A percentile compares a stretch with the other conserved stretches of the same genome.
phyloP scores from a whole-genome alignment of 2,888 invertebrate species.

The Atherix ibis region DNA sequence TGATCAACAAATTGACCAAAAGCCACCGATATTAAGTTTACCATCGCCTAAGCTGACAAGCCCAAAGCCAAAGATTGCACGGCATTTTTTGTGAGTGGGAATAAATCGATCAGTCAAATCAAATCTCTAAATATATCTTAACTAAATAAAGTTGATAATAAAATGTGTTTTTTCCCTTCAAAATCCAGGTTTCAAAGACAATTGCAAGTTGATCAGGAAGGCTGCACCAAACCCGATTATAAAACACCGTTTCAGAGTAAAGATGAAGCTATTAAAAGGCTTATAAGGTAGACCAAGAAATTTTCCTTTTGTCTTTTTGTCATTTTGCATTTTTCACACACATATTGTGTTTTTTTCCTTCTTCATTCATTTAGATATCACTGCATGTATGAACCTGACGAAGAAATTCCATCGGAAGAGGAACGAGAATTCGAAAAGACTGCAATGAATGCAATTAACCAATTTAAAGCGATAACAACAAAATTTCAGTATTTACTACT shows the following conservation, averaged over 20 bases:
- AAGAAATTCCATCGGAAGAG: conserved; percentile 48
- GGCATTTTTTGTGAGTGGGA: conserved; percentile 36
- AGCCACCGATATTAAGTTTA: not conserved
- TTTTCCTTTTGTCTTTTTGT: conserved; percentile 1
- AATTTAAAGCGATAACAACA: conserved; percentile 52
- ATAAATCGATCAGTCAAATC: conserved; percentile 21
- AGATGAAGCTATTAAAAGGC: conserved; percentile 57
- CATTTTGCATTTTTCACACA: not conserved
- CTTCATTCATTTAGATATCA: conserved; percentile 41
- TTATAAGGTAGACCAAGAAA: conserved; percentile 40
- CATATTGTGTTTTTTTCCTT: not conserved
- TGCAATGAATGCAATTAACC: conserved; percentile 49
- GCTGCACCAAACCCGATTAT: conserved; percentile 56
- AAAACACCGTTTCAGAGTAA: conserved; percentile 53
- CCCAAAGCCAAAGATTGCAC: conserved; percentile 31
- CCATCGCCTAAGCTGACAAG: conserved; percentile 13
- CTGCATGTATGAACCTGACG: conserved; percentile 43
- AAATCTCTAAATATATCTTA: conserved; percentile 2
- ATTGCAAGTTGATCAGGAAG: conserved; percentile 56
- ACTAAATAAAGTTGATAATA: no score
- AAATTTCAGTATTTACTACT: conserved; percentile 57
- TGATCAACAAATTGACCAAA: conserved; percentile 11
- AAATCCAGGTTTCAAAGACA: conserved; percentile 50
- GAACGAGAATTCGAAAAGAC: conserved; percentile 54
- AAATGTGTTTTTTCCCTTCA: no score